These are phyloP conservation scores for Noctua comes DNA, from an alignment of 2,888 invertebrate species.

Conservation along the genomic window DNA sequence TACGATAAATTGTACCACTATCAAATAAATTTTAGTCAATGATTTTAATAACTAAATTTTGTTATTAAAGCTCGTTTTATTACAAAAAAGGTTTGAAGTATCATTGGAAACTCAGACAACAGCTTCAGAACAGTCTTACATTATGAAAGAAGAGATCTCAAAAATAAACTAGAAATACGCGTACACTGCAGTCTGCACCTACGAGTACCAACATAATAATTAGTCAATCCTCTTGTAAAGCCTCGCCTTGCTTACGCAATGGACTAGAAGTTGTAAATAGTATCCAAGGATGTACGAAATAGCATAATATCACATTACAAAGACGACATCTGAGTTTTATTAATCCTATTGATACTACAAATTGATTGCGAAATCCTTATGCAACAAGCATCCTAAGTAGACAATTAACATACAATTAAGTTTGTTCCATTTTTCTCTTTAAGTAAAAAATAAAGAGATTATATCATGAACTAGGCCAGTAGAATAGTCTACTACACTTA, in stretches of 20 bases:
- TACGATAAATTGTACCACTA: not conserved
- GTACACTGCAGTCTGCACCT: not conserved
- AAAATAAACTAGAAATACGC: constrained; percentile 11
- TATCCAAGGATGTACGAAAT: constrained; percentile 39
- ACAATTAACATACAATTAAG: constrained; percentile 4
- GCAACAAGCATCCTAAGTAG: not conserved
- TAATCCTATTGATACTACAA: constrained; percentile 31
- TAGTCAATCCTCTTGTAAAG: constrained; percentile 32
- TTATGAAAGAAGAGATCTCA: not conserved
- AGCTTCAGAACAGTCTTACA: not conserved
- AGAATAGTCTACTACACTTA: not conserved
- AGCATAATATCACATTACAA: constrained; percentile 42
- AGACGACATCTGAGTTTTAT: constrained; percentile 26
- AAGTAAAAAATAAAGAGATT: constrained; percentile 12
- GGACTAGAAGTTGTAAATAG: constrained; percentile 9
- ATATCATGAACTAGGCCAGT: constrained; percentile 23
- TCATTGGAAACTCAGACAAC: not conserved
- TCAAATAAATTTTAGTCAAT: not conserved
- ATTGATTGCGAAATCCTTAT: constrained; percentile 16
- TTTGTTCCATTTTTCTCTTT: not conserved
- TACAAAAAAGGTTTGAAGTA: not conserved
- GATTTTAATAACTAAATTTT: not conserved
- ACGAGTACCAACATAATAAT: constrained; percentile 20
- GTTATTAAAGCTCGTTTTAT: not conserved
- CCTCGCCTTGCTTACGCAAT: constrained; percentile 41